Percentiles rank a stretch among this genome's conserved stretches.
These are phyloP conservation scores for Silurus aristotelis DNA, from an alignment of 2,797 vertebrate species.

Conservation along the genomic window DNA sequence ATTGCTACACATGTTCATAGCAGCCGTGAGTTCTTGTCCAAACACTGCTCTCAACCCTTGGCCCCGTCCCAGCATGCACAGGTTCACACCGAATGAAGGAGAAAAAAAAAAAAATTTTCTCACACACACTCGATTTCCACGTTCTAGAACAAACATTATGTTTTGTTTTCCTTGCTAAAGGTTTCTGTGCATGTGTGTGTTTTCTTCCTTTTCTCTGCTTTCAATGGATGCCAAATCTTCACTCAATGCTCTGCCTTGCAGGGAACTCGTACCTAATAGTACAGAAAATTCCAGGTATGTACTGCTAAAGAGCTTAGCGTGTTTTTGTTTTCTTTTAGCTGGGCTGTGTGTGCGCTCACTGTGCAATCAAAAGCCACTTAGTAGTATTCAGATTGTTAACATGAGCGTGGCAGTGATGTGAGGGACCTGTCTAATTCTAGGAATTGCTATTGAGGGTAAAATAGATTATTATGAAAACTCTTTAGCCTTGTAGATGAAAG, in stretches of 20 bases:
- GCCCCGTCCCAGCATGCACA: slow-evolving; percentile 49
- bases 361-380: not conserved
- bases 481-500: not conserved
- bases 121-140: not conserved
- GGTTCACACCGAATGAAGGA: not conserved
- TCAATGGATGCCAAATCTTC: slow-evolving; percentile 66
- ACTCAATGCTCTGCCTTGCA: slow-evolving; percentile 62
- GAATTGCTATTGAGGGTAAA: not conserved
- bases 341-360: not conserved
- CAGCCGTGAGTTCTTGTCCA: slow-evolving; percentile 27
- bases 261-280: slow-evolving; percentile 72
- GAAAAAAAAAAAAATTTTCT: no score
- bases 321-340: not conserved
- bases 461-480: not conserved
- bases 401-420: not conserved
- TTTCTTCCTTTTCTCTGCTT: slow-evolving; percentile 62
- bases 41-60: slow-evolving; percentile 41
- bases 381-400: not conserved
- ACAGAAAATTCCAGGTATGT: slow-evolving; percentile 74
- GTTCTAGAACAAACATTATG: not conserved
- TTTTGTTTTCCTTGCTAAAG: not conserved
- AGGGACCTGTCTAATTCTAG: not conserved
- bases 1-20: slow-evolving; percentile 31
- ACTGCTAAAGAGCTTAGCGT: slow-evolving; percentile 2
- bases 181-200: slow-evolving; percentile 23